Percentiles rank a stretch among this genome's conserved stretches.
Conservation (phyloP, 2,888 invertebrate genomes). For the Geotrupes spiniger region DNA sequence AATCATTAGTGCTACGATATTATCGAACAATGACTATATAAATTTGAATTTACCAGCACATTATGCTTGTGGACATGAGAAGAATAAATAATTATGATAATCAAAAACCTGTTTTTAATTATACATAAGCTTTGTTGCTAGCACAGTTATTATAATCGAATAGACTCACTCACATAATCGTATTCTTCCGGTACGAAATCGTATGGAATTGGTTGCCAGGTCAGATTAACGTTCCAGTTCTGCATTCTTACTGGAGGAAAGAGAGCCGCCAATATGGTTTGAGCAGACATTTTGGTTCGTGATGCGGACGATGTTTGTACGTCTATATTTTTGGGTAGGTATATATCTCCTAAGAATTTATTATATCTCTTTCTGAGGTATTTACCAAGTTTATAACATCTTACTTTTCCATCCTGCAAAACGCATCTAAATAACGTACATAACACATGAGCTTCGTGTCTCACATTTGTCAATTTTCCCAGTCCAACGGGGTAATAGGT, state of each 20-base stretch:
- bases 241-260: constrained; percentile 59
- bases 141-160: no score
- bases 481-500: constrained; percentile 68
- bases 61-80: no score
- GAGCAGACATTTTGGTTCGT: constrained; percentile 69
- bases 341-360: constrained; percentile 57
- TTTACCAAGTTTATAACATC: constrained; percentile 62
- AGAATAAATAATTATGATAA: no score
- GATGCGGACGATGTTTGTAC: constrained; percentile 64
- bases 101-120: no score
- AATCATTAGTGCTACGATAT: no score
- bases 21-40: no score
- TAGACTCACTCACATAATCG: constrained; percentile 34
- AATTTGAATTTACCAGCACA: no score
- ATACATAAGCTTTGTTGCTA: no score
- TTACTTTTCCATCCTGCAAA: constrained; percentile 54
- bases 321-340: constrained; percentile 55
- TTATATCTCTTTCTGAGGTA: constrained; percentile 61
- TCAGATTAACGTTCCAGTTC: constrained; percentile 53
- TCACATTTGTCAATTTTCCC: constrained; percentile 74
- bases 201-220: constrained; percentile 41
- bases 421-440: no score
- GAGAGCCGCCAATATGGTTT: constrained; percentile 64
- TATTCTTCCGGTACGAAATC: constrained; percentile 31
- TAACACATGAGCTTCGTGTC: constrained; percentile 48